These are phyloP conservation scores for Prunella fulvescens DNA, from an alignment of 2,113 vertebrate genomes.

Conservation along the genomic window DNA sequence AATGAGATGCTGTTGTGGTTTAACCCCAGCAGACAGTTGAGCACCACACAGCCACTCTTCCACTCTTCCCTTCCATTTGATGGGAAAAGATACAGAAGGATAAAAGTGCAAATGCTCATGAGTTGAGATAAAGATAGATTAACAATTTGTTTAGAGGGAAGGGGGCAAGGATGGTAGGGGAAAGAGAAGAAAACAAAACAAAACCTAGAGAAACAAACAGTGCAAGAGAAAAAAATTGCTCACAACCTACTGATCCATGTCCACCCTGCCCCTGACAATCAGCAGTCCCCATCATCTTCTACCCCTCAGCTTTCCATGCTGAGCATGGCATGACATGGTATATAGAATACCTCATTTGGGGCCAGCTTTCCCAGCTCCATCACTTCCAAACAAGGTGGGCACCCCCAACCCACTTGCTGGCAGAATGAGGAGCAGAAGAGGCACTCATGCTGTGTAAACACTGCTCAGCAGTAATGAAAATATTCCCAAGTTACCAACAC, in stretches of 20 bases:
- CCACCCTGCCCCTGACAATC: not conserved
- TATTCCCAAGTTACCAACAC: not conserved
- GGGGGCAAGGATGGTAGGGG: accelerated
- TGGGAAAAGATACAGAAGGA: not conserved
- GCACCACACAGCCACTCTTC: not conserved
- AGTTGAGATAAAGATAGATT: not conserved
- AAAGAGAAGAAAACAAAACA: not conserved
- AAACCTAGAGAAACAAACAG: not conserved
- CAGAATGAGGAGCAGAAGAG: not conserved
- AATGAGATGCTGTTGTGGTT: not conserved
- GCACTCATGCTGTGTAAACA: not conserved
- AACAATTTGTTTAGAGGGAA: not conserved
- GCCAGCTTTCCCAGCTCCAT: not conserved
- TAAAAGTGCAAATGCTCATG: not conserved
- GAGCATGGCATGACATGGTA: not conserved
- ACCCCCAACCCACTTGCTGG: accelerated
- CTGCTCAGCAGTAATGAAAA: not conserved
- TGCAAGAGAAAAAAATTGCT: not conserved
- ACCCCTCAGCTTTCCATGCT: not conserved
- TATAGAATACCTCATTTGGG: not conserved
- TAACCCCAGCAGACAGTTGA: not conserved
- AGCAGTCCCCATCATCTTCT: not conserved
- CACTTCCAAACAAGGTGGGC: not conserved
- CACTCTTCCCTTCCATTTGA: not conserved
- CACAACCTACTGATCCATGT: accelerated